Evolutionary conservation across 2,113 vertebrate genomes (phyloP), one percentile per base, ranked within the genome.

Genomic region (Salvelinus namaycush): DNA sequence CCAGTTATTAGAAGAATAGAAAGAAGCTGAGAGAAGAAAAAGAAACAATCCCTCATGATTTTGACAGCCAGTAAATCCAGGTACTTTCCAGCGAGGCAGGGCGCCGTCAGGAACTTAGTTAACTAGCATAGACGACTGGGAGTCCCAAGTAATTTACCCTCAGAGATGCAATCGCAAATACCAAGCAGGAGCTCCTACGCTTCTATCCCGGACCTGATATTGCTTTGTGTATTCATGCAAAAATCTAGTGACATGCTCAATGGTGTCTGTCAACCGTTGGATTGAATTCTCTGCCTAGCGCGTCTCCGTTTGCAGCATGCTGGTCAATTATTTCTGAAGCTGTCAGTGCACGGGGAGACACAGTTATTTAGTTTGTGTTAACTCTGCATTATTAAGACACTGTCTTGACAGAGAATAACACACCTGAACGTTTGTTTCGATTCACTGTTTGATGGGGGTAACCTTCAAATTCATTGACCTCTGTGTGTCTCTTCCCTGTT

Each of bases 271-370:
- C 93, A 93, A 91, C 89, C 85, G 86, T 87, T 85, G 90, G 92
- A 93, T 93, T 94, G 93, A 93, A 94, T 94, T 93, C 91, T 94
- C 90, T 91, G 88, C 91, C 90, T 90, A 83, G 89, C 89, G 92
- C 85, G 89, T 92, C 92, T 93, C 90, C 85, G 92, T 93, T 89
- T 90, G 86, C 90, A 94, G 92, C 92, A 88, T 75, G 90, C 90
- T 93, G 93, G 93, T 95, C 94, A 95, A 94, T 95, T 95, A 94
- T 93, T 94, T 94, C 90, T 93, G 90, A 94, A 84, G 91, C 92
- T 93, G 93, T 94, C 93, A 93, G 85, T 76, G 87, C 85, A 86
- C 82, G 75, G 86, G 89, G 86, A 92, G 92, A 89, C 89, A 81
- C 91, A 90, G 87, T 94, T 94, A 94, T 94, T 94, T 94, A 94